phyloP scores from a whole-genome alignment of 2,113 vertebrate genomes.

The Aptenodytes forsteri region DNA sequence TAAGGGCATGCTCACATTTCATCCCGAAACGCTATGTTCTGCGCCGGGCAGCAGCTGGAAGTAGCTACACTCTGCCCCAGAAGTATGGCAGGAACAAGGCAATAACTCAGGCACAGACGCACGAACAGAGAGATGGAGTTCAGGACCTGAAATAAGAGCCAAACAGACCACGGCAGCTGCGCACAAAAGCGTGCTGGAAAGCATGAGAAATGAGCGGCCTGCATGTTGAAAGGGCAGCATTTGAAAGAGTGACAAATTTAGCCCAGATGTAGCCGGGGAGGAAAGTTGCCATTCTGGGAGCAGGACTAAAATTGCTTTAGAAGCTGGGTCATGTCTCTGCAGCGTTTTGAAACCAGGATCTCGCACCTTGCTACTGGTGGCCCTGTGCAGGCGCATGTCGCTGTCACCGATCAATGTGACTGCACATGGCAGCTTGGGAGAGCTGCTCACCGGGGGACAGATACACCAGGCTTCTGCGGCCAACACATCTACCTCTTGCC shows the following conservation, averaged over 20 bases:
- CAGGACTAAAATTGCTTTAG: neutral
- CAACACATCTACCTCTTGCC: neutral
- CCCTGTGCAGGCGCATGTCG: neutral
- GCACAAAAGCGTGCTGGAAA: neutral
- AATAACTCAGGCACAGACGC: neutral
- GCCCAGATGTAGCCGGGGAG: neutral
- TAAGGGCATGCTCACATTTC: neutral
- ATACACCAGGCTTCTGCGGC: neutral
- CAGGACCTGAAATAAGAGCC: neutral
- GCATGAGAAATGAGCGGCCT: neutral
- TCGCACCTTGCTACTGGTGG: neutral
- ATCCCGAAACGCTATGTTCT: neutral
- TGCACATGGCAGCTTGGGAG: rapidly evolving
- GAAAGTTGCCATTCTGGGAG: neutral
- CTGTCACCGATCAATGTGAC: neutral
- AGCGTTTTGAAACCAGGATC: neutral
- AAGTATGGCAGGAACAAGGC: neutral
- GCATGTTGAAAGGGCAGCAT: neutral
- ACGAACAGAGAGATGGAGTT: neutral
- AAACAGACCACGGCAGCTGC: neutral
- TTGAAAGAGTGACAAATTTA: neutral
- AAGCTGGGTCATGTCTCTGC: neutral
- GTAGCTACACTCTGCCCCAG: neutral
- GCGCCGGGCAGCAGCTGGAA: neutral
- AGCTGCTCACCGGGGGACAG: neutral